Base-by-base conservation (phyloP, 2,888 invertebrate species). In the Dicroscelio sp. region DNA sequence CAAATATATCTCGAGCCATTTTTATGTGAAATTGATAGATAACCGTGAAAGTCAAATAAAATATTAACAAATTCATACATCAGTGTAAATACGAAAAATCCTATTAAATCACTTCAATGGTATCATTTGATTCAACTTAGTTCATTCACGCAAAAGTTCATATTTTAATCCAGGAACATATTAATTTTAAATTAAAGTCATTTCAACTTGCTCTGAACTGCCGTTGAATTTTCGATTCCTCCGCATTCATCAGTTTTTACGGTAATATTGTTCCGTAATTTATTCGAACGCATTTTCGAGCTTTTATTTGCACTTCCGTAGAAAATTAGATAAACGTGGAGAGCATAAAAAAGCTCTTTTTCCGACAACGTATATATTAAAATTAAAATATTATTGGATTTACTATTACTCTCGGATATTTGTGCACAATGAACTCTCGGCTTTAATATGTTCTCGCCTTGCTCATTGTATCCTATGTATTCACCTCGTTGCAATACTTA, bases 321-420 rank as follows among this genome's bases (percentile, higher is more conserved):
- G 4, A 8, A 25, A 35, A 75, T 75, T 31, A 75, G n/a, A 1
- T 10, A 10, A 55, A 55, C 75, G 55, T 5, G 25, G 17, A 1
- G 25, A 75, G 25, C 75, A 58, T 58, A 58, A 75, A 55, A 55
- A 33, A 17, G 1, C 20, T 31, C 20, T 33, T 33, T 52, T 31
- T 55, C 25, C 58, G 33, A 30, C 8, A 25, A 35, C 55, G 55
- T 35, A 35, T 25, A 58, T 58, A 17, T 20, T 31, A 58, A 25
- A 75, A 75, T 58, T 58, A 75, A 33, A 75, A 52, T 52, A 23
- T 73, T 31, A 73, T 52, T 73, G 73, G 31, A 52, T 73, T 8
- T 10, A 23, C 6, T 33, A 73, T n/a, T n/a, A n/a, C n/a, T 31
- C 38, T 38, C 12, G 12, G 12, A 38, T 38, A 38, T 58, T 58